A percentile compares a stretch with the other conserved stretches of the same genome.
Conservation (phyloP, 2,113 vertebrate genomes). For the Bostrychus sinensis region DNA sequence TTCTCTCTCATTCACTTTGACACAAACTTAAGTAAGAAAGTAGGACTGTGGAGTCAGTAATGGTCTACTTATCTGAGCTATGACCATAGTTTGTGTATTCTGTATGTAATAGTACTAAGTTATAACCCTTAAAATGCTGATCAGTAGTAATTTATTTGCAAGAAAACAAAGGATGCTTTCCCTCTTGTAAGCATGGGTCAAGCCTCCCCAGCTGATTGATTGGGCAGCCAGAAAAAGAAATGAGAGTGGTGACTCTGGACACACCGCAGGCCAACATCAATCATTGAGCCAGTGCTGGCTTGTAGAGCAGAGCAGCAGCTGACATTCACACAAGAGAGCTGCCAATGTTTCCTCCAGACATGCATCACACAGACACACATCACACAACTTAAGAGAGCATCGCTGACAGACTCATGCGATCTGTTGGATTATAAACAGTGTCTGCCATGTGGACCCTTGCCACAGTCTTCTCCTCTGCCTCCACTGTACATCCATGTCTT, state of each 20-base stretch:
- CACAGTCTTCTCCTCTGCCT: background rate
- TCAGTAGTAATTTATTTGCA: conserved; percentile 55
- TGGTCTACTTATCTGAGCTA: no score
- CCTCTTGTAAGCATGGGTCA: conserved; percentile 60
- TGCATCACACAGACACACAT: conserved; percentile 25
- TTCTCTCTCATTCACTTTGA: no score
- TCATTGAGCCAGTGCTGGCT: conserved; percentile 48
- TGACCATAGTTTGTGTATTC: no score
- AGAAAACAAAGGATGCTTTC: conserved; percentile 59
- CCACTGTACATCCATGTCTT: background rate
- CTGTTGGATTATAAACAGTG: conserved; percentile 15
- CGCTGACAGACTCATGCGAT: conserved; percentile 23
- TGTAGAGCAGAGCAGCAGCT: conserved; percentile 52
- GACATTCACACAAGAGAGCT: conserved; percentile 59
- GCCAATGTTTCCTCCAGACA: conserved; percentile 45
- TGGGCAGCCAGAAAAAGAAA: conserved; percentile 56
- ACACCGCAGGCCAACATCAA: conserved; percentile 60
- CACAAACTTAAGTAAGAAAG: no score
- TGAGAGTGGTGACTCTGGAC: conserved; percentile 37
- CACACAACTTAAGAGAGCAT: conserved; percentile 33
- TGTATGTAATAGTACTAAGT: background rate
- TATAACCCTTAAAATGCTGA: conserved; percentile 38
- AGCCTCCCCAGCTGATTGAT: conserved; percentile 67
- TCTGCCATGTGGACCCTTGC: background rate
- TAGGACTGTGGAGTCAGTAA: no score